Conservation (phyloP, 1,140 invertebrate genomes). For the Nephila pilipes region DNA sequence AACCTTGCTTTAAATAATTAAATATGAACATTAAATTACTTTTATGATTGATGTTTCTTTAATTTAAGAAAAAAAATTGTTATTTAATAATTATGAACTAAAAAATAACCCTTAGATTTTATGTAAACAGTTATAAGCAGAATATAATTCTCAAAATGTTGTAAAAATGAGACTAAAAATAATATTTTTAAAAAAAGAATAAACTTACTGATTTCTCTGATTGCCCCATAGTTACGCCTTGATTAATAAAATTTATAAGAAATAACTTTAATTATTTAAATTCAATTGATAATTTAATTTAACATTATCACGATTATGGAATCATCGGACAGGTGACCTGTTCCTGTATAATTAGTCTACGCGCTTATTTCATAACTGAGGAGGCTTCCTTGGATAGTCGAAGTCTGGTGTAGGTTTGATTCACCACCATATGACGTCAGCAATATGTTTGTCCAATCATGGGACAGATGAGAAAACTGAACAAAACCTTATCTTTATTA, state of each 20-base stretch:
- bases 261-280: neutral
- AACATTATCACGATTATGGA: neutral
- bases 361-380: neutral
- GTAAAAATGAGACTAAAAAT: no score
- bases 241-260: neutral
- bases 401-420: neutral
- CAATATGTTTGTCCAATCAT: neutral
- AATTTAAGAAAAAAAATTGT: no score
- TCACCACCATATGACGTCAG: constrained; percentile 18
- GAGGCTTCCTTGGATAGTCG: neutral
- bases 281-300: neutral
- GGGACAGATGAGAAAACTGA: neutral
- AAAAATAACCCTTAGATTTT: no score
- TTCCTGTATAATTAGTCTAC: neutral
- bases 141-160: no score
- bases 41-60: no score
- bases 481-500: constrained; percentile 1
- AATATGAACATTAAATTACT: no score
- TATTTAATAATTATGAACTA: no score
- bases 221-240: neutral
- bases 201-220: neutral
- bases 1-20: no score
- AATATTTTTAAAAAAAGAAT: neutral
- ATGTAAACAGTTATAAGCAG: no score
- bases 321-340: neutral